phyloP scores from a whole-genome alignment of 2,888 invertebrate species.

The Homarus gammarus region DNA sequence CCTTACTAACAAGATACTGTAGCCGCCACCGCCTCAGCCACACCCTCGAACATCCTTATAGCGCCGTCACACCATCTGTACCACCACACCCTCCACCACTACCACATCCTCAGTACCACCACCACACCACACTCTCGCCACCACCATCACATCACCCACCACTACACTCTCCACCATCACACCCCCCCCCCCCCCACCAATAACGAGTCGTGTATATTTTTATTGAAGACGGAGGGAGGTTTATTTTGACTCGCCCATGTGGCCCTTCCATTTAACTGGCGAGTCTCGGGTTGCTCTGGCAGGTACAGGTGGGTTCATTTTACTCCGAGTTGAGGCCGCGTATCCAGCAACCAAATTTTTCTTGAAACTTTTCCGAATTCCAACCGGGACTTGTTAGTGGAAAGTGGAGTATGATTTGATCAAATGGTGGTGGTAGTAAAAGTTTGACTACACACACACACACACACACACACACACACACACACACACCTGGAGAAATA shows the following conservation, averaged over 20 bases:
- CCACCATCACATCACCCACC: too few relatives aligned
- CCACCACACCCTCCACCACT: not conserved
- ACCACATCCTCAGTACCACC: not conserved
- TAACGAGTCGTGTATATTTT: not conserved
- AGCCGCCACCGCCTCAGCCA: too few relatives aligned
- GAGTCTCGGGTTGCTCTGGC: not conserved
- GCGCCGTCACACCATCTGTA: not conserved
- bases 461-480: too few relatives aligned
- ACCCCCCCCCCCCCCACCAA: not conserved
- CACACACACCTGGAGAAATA: too few relatives aligned
- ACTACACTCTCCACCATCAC: not conserved
- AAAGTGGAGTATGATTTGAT: too few relatives aligned
- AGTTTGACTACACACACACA: too few relatives aligned
- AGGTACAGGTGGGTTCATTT: not conserved
- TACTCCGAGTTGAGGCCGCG: not conserved
- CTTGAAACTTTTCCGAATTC: too few relatives aligned
- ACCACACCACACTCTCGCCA: not conserved
- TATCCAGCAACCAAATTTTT: not conserved
- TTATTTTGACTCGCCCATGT: not conserved
- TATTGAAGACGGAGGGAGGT: not conserved
- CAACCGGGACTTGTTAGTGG: too few relatives aligned
- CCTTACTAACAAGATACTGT: too few relatives aligned
- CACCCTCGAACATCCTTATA: too few relatives aligned
- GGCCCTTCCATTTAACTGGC: not conserved
- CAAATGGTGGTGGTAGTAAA: too few relatives aligned